phyloP scores from a whole-genome alignment of 1,140 invertebrate species.

The Limonius californicus region DNA sequence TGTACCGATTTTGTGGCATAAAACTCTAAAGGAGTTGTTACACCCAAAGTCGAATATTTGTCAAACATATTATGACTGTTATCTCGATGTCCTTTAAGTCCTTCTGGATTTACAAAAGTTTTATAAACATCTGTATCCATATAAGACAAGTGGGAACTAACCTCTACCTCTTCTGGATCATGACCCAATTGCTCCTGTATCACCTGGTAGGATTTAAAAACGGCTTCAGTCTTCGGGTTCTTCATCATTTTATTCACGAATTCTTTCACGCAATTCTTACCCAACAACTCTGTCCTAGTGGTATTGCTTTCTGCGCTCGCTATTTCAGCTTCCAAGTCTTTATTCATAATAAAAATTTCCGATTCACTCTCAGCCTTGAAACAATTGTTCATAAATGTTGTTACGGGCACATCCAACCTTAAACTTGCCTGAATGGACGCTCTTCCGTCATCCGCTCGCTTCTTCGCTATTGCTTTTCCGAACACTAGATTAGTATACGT shows the following conservation, averaged over 20 bases:
- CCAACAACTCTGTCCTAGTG: too few species aligned
- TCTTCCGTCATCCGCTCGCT: too few species aligned
- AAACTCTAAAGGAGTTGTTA: background rate
- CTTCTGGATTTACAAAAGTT: background rate
- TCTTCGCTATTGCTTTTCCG: too few species aligned
- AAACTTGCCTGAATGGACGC: too few species aligned
- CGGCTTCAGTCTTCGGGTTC: background rate
- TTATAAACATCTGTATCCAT: background rate
- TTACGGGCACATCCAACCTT: too few species aligned
- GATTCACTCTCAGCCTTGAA: background rate
- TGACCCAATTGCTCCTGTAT: background rate
- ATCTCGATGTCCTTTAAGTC: too few species aligned
- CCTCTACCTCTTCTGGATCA: background rate
- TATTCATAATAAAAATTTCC: background rate
- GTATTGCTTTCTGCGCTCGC: too few species aligned
- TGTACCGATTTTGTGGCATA: background rate
- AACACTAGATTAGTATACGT: too few species aligned
- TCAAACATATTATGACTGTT: background rate
- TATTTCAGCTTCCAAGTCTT: too few species aligned
- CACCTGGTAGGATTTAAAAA: background rate
- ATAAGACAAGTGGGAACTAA: background rate
- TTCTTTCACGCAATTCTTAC: too few species aligned
- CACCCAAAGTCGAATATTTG: background rate
- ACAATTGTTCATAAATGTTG: background rate
- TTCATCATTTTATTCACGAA: background rate